Evolutionary conservation across 2,797 vertebrate species (phyloP), one percentile per base, ranked within the genome.

Genomic region (Sitta carolinensis): DNA sequence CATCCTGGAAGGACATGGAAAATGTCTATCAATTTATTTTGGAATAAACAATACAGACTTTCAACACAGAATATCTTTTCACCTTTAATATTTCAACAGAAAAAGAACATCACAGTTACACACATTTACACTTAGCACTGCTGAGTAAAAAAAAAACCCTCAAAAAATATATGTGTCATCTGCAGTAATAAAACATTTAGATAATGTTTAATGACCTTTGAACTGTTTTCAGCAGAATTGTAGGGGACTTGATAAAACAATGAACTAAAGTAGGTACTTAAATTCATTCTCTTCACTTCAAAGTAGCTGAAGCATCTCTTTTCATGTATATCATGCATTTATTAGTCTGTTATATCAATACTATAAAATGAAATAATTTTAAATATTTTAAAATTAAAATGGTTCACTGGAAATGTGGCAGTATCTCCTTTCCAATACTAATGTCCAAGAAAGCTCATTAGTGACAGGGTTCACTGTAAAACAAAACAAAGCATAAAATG

Each of bases 11-110:
- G 52, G 55, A 94, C 94, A 90, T 76, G 11, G 18, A 86, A 94
- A 90, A 85, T 72, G 8, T 38, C 61, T 86, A 72, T 81, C 30
- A 75, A 75, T 89, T 84, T 88, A 36, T 91, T 90, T 94, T 42
- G 67, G 77, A 90, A 93, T 84, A 86, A 88, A 50, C 34, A 88
- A 76, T 55, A 81, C 4, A 81, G 30, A 15, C 10, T 55, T 88
- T 45, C 27, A 45, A 2, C 8, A 66, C 11, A 62, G 34, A 75
- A 88, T 34, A 7, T 9, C 5, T 86, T 84, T 81, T 48, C 26
- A 48, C 36, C 7, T 51, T 18, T 64, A 88, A 48, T 84, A 93
- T 78, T 86, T 75, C n/a, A 84, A 17, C 10, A 87, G 32, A 85
- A 85, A 19, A 13, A 36, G 14, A 81, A 51, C 22, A 78, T 13